A percentile compares a stretch with the other conserved stretches of the same genome.
Conservation (phyloP, 2,113 vertebrate genomes). For the Trachemys scripta region DNA sequence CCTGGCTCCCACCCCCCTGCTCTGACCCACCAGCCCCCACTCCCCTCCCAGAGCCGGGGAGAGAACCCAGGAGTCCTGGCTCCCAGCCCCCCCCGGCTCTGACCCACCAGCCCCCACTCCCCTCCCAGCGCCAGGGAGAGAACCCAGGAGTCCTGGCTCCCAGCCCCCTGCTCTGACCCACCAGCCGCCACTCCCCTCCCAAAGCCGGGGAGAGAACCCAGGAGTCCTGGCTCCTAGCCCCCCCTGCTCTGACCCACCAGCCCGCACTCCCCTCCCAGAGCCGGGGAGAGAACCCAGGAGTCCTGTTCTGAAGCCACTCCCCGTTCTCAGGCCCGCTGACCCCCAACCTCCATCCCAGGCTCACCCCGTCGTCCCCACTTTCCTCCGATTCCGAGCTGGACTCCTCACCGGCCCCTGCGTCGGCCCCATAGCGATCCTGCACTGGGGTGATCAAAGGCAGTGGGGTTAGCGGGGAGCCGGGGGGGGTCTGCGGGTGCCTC, state of each 20-base stretch:
- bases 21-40: too few relatives aligned
- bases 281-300: too few relatives aligned
- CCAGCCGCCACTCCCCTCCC: too few relatives aligned
- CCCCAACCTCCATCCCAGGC: background rate
- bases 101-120: too few relatives aligned
- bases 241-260: background rate
- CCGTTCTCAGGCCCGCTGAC: background rate
- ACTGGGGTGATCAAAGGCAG: slow-evolving; percentile 71
- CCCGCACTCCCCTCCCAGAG: too few relatives aligned
- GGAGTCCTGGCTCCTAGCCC: background rate
- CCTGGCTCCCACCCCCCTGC: background rate
- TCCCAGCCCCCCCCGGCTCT: background rate
- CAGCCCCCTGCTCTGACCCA: background rate
- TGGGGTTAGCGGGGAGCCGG: background rate
- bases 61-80: too few relatives aligned
- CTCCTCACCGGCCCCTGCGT: slow-evolving; percentile 53
- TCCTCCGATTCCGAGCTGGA: slow-evolving; percentile 86
- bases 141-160: background rate
- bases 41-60: too few relatives aligned
- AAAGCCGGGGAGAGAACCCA: too few relatives aligned
- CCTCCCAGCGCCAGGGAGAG: too few relatives aligned
- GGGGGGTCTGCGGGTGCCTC: too few relatives aligned
- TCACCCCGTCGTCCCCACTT: slow-evolving; percentile 85
- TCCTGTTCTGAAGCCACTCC: too few relatives aligned
- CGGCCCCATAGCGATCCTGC: slow-evolving; percentile 88